phyloP scores from a whole-genome alignment of 2,113 vertebrate species.

The Brachyhypopomus gauderio region DNA sequence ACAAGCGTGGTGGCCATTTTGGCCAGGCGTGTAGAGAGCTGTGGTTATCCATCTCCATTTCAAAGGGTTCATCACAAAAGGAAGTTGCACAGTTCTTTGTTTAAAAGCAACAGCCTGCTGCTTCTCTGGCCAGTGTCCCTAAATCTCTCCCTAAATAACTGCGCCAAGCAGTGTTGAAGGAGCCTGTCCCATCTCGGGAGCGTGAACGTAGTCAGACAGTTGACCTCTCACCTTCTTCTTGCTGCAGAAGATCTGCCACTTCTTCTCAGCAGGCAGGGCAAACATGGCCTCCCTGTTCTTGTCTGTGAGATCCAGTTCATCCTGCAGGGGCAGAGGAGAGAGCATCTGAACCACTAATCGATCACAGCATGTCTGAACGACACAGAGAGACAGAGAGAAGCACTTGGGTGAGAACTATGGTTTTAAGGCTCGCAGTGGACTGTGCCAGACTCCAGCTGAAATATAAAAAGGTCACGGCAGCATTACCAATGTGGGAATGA shows the following conservation, averaged over 20 bases:
- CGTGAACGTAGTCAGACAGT: not conserved
- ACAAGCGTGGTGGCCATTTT: slow-evolving; percentile 22
- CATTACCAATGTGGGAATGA: not conserved
- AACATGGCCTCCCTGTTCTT: slow-evolving; percentile 98
- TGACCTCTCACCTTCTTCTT: slow-evolving; percentile 89
- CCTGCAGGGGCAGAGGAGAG: slow-evolving; percentile 71
- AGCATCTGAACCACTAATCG: not conserved
- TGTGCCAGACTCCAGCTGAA: too few species aligned
- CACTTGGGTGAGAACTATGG: not conserved
- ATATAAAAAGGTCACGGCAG: not conserved
- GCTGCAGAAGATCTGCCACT: slow-evolving; percentile 99
- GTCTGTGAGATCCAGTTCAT: slow-evolving; percentile 96
- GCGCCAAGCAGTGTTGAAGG: not conserved
- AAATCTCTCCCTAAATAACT: not conserved
- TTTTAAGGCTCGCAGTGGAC: too few species aligned
- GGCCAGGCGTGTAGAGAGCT: slow-evolving; percentile 1
- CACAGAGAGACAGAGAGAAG: not conserved
- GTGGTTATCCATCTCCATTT: slow-evolving; percentile 40
- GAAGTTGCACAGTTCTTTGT: slow-evolving; percentile 54
- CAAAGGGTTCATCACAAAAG: slow-evolving; percentile 46
- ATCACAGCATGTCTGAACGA: not conserved
- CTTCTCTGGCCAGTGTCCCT: not conserved
- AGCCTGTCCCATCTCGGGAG: not conserved
- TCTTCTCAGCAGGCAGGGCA: slow-evolving; percentile 94
- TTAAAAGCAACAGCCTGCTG: slow-evolving; percentile 7